A percentile compares a stretch with the other conserved stretches of the same genome.
Conservation (phyloP, 1,140 invertebrate species). For the Bombus pascuorum region DNA sequence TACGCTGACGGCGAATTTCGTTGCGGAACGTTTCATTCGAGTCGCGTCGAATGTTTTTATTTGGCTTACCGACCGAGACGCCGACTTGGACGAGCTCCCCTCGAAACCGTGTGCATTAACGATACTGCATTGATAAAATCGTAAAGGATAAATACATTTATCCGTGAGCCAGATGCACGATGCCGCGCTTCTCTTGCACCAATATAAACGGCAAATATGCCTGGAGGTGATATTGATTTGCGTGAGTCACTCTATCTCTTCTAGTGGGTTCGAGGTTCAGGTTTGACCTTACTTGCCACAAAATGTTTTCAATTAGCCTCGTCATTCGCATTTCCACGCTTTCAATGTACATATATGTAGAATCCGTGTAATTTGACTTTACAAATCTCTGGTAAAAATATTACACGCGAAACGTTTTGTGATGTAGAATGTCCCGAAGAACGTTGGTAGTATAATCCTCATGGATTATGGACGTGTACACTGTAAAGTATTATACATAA, state of each 20-base stretch:
- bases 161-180: background rate
- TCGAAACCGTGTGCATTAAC: background rate
- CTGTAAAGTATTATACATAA: conserved; percentile 12
- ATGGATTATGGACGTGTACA: background rate
- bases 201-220: conserved; percentile 48
- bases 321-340: background rate
- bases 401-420: too few species aligned
- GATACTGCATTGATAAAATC: conserved; percentile 6
- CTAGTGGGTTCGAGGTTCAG: conserved; percentile 56
- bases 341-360: background rate
- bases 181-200: conserved; percentile 16
- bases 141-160: conserved; percentile 20
- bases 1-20: background rate
- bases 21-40: background rate
- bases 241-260: conserved; percentile 69
- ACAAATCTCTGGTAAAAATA: background rate
- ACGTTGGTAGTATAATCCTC: background rate
- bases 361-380: too few species aligned
- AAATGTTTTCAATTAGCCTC: conserved; percentile 48
- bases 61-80: background rate
- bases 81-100: background rate
- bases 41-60: background rate
- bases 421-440: background rate
- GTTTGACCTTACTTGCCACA: conserved; percentile 64
- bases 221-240: conserved; percentile 72